Base-by-base conservation (phyloP, 2,113 vertebrate species). In the Gambusia affinis region DNA sequence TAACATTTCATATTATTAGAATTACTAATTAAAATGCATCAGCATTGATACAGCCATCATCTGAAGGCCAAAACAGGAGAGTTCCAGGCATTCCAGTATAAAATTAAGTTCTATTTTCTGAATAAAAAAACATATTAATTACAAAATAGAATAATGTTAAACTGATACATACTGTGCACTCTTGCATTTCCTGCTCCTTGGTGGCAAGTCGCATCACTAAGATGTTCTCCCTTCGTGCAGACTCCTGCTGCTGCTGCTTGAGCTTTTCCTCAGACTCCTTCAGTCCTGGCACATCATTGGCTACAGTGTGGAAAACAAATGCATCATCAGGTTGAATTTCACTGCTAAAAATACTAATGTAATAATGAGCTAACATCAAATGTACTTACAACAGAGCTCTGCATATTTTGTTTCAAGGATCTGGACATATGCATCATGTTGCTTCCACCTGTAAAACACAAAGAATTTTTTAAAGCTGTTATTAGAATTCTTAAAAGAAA, bases 121-220 rank as follows among this genome's bases (percentile, higher is more conserved):
- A 4, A 22, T 37, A 28, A 71, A 14, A 1, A 0, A 4, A 63
- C 8, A 37, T 6, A 42, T 10, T 54, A 35, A 5, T 1, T 44
- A 14, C 22, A 31, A 42, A 17, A 42, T 11, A 47, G 30, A 35
- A 37, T 12, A 57, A 30, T 5, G 3, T 31, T 1, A n/a, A 70
- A 60, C 3, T 33, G 67, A 92, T 78, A 97, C 98, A 93, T 94
- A 99, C 98, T 90, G 98, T 99, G 94, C 98, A 99, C 94, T 99
- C 98, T 83, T 99, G 98, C 98, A 99, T 99, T 88, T 99, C 98
- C 90, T 99, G 98, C 67, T 99, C 98, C 93, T 99, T 99, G 75
- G 98, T 99, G 90, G 98, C 98, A 80, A 99, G 95, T 71, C 98
- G 93, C 98, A 99, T 99, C 78, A 99, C 97, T 89, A 99, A 94